These are phyloP conservation scores for Drosophila fungiperda DNA, from an alignment of 2,888 invertebrate genomes.

Conservation along the genomic window DNA sequence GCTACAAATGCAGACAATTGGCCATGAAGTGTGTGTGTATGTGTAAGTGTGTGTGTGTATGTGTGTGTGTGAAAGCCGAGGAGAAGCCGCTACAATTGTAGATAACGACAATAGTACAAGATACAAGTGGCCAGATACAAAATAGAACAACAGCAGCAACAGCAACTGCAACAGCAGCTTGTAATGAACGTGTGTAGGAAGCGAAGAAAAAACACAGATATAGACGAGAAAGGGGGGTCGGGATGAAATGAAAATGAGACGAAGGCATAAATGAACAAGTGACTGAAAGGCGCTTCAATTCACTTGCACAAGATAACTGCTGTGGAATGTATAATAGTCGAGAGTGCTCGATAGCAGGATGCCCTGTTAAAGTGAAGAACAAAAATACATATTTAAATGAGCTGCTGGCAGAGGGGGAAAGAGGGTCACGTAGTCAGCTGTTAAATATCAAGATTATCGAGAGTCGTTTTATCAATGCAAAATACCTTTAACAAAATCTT, in stretches of 20 bases:
- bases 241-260: constrained; percentile 14
- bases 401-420: neutral
- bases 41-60: neutral
- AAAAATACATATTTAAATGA: neutral
- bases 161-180: constrained; percentile 29
- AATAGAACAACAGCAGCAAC: constrained; percentile 54
- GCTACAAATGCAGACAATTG: constrained; percentile 66
- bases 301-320: constrained; percentile 18
- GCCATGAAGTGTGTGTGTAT: constrained; percentile 55
- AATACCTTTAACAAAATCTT: neutral
- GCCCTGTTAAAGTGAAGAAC: neutral
- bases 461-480: too few relatives aligned
- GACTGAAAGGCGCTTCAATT: constrained; percentile 45
- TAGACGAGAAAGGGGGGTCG: constrained; percentile 7
- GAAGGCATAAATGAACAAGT: constrained; percentile 11
- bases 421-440: too few relatives aligned
- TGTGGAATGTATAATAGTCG: constrained; percentile 5
- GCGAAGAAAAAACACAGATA: constrained; percentile 19
- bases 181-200: constrained; percentile 64
- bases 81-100: constrained; percentile 49
- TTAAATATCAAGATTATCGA: too few relatives aligned
- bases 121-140: constrained; percentile 76
- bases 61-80: constrained; percentile 60
- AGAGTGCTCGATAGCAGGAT: constrained; percentile 21
- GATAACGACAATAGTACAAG: constrained; percentile 64